Base-by-base conservation (phyloP, 2,888 invertebrate genomes). In the Globia sparganii region DNA sequence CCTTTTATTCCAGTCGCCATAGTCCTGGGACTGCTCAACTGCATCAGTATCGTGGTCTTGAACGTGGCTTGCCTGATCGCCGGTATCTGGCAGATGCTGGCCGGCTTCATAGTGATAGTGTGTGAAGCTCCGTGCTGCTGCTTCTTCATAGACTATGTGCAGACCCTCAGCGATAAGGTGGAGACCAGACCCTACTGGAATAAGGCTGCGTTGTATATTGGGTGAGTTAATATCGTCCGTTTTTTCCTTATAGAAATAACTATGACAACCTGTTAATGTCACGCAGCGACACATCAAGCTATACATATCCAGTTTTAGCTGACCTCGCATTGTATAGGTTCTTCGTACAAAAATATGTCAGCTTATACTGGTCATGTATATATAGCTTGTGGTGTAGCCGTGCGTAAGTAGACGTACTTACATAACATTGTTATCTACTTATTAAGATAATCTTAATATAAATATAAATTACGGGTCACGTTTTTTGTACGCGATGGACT, bases 51-150 rank as follows among this genome's bases (percentile, higher is more conserved):
- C 86, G 90, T 98, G 56, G 86, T 97, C 1, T 96, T 97, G 59
- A 93, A 97, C 86, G 97, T 98, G 65, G 81, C 91, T 62, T 98
- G 98, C 93, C 96, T 99, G 77, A 95, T 99, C 68, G 97, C 98
- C 72, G 99, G 99, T 82, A 97, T 99, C 90, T 98, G 98, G 97
- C 98, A 98, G 97, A 98, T 99, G 97, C 91, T 99, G 83, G 98
- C 98, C 82, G 99, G 99, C 61, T 99, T 99, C 95, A 91, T 98
- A 82, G 98, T 99, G 81, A 97, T 99, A 88, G 97, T 98, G 65
- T 97, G 99, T 90, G 99, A 99, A 96, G 99, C 99, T 61, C 99
- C 99, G 0, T 99, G 99, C 94, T 99, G 99, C 96, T 99, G 99
- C 96, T 97, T 99, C 96, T 99, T 99, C 96, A 97, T 99, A 86